phyloP scores from a whole-genome alignment of 2,797 vertebrate species.

The Serranus cabrilla region DNA sequence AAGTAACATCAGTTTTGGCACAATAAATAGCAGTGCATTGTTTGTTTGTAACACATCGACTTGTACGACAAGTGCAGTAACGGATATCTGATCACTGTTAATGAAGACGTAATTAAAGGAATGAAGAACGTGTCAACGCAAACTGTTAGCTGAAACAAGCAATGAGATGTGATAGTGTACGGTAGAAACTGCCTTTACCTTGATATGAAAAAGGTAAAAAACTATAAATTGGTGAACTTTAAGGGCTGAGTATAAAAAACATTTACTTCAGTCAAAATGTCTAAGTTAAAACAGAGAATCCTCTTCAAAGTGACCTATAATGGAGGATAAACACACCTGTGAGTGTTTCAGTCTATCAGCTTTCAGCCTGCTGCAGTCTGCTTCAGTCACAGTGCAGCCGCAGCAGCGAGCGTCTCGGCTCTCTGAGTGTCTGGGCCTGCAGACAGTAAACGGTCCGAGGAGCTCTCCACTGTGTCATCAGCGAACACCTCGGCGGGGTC shows the following conservation, averaged over 20 bases:
- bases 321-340: neutral
- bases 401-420: rapidly evolving
- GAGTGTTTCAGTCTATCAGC: neutral
- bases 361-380: neutral
- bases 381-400: constrained; percentile 34
- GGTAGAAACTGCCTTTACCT: neutral
- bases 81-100: neutral
- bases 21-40: constrained; percentile 21
- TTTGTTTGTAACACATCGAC: neutral
- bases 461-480: constrained; percentile 11
- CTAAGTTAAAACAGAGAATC: neutral
- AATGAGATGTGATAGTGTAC: neutral
- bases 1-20: neutral
- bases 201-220: neutral
- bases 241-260: neutral
- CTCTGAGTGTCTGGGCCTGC: neutral
- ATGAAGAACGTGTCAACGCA: neutral
- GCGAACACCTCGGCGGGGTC: neutral
- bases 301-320: neutral
- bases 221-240: neutral
- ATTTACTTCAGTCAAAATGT: neutral
- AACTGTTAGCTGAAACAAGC: neutral
- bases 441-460: constrained; percentile 46
- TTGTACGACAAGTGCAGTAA: neutral
- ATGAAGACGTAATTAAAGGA: neutral